phyloP scores from a whole-genome alignment of 2,113 vertebrate species.

The Ctenodactylus gundi region DNA sequence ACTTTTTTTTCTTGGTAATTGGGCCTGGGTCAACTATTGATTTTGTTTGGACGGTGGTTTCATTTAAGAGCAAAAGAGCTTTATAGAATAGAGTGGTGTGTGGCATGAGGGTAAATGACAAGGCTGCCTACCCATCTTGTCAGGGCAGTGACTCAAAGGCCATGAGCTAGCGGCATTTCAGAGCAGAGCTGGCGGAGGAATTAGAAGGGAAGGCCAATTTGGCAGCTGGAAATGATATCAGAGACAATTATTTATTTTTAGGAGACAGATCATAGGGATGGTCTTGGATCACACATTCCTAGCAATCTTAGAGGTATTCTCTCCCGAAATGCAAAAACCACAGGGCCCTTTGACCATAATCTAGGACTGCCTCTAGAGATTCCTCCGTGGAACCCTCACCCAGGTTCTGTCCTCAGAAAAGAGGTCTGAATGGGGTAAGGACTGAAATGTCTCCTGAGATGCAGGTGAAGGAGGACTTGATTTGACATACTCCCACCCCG shows the following conservation, averaged over 20 bases:
- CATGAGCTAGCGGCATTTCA: accelerated
- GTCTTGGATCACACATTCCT: not conserved
- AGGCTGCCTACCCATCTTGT: not conserved
- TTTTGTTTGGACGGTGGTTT: not conserved
- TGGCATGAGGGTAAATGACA: not conserved
- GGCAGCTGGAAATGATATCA: not conserved
- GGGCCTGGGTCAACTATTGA: not conserved
- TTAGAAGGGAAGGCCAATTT: not conserved
- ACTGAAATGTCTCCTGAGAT: not conserved
- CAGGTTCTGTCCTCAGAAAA: not conserved
- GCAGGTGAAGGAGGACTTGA: not conserved
- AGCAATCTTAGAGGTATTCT: not conserved
- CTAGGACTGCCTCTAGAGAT: not conserved
- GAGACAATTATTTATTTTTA: not conserved
- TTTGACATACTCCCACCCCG: too few species aligned
- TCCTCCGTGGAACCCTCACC: not conserved
- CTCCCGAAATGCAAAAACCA: not conserved
- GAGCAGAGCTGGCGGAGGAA: not conserved
- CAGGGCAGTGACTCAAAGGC: not conserved
- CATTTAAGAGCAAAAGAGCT: not conserved
- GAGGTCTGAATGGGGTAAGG: too few species aligned
- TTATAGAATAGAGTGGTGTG: not conserved
- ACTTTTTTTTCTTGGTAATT: not conserved
- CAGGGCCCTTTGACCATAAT: not conserved
- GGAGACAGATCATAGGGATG: not conserved